phyloP scores from a whole-genome alignment of 1,140 invertebrate species.

The Arion vulgaris region DNA sequence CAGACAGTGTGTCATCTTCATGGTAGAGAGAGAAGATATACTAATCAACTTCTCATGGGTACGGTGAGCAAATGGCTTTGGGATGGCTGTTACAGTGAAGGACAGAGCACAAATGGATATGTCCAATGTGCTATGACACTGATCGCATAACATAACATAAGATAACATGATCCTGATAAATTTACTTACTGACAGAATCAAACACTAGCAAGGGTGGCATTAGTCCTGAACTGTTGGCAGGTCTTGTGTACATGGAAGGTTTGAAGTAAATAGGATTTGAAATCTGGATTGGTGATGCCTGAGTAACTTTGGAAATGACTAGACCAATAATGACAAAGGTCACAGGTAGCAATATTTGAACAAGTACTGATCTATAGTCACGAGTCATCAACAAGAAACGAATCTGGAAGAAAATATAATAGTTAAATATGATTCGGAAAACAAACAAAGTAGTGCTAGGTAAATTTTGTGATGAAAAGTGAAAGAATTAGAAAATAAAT shows the following conservation, averaged over 20 bases:
- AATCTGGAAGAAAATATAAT: conserved; percentile 42
- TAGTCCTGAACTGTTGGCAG: neutral
- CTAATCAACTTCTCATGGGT: too few species aligned
- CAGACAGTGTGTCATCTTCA: too few species aligned
- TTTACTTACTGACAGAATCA: conserved; percentile 50
- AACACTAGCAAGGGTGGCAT: conserved; percentile 34
- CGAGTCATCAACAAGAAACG: conserved; percentile 50
- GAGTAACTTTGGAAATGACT: conserved; percentile 50
- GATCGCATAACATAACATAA: too few species aligned
- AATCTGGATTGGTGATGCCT: neutral
- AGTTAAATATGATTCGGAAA: neutral
- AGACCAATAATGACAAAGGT: conserved; percentile 59
- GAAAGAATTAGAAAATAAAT: too few species aligned
- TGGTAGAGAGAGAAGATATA: too few species aligned
- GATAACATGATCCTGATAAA: too few species aligned
- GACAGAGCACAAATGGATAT: too few species aligned
- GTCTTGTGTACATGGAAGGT: neutral
- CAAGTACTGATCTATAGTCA: conserved; percentile 51
- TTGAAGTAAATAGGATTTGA: conserved; percentile 36
- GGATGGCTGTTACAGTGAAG: too few species aligned
- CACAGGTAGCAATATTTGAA: conserved; percentile 61
- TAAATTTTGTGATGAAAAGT: too few species aligned
- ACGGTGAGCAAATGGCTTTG: too few species aligned
- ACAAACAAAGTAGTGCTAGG: too few species aligned
- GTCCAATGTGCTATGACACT: too few species aligned